phyloP scores from a whole-genome alignment of 2,113 vertebrate genomes.

The Tonatia bakeri region DNA sequence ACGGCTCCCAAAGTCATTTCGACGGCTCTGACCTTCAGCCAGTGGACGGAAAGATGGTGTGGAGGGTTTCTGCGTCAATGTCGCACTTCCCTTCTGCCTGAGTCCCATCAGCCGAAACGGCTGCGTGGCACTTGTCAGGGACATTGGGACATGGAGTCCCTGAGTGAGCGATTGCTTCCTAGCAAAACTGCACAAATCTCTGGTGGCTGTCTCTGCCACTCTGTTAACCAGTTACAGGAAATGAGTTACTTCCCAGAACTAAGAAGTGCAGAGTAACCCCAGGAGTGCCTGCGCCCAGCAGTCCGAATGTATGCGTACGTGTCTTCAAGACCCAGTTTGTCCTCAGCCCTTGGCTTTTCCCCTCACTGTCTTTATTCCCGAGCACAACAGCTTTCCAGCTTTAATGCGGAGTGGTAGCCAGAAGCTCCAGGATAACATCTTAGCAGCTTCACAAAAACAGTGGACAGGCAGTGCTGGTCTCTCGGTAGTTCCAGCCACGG shows the following conservation, averaged over 20 bases:
- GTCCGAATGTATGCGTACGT: accelerated
- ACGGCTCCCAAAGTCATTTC: not conserved
- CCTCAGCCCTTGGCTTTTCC: not conserved
- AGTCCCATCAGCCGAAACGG: not conserved
- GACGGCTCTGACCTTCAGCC: not conserved
- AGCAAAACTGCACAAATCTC: not conserved
- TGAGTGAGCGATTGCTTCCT: not conserved
- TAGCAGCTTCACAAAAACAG: not conserved
- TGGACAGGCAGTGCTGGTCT: not conserved
- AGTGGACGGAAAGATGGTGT: too few relatives aligned
- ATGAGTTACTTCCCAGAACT: not conserved
- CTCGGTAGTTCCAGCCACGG: not conserved
- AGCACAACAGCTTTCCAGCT: not conserved
- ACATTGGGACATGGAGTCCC: not conserved
- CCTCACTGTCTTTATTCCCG: not conserved
- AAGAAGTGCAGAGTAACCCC: not conserved
- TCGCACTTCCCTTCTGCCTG: not conserved
- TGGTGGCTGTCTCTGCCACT: not conserved
- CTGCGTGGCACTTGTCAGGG: not conserved
- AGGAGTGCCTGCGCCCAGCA: not conserved
- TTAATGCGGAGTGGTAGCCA: not conserved
- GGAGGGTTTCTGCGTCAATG: not conserved
- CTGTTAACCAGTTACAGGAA: not conserved
- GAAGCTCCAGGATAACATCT: not conserved
- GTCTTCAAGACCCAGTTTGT: not conserved